Base-by-base conservation (phyloP, 2,888 invertebrate genomes). In the Chymomyza amoena region DNA sequence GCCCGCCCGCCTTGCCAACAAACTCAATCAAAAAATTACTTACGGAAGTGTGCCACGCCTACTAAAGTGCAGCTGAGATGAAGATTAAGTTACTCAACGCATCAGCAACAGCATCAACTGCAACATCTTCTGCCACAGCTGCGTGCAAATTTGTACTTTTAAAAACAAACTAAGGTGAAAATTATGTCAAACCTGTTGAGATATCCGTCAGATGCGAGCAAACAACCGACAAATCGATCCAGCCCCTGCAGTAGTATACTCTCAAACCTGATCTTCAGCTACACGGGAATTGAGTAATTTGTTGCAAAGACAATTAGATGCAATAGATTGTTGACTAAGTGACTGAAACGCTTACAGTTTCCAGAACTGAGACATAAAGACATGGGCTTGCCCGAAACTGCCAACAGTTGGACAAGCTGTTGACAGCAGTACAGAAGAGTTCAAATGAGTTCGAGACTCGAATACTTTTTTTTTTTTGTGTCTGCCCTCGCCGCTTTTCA, bases 311-410 rank as follows among this genome's bases (percentile, higher is more conserved):
- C 85, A 83, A 84, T 84, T 81, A 84, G 86, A 86, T 84, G 86
- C 86, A 81, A 80, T 86, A 84, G 87, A 84, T 86, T 84, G 84
- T 79, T 84, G 87, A 84, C 84, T 84, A 84, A 84, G 78, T 79
- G 84, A 82, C 87, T 28, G 57, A 9, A 57, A 25, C 57, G 80
- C 73, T 86, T 76, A 75, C 72, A 59, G 63, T 72, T 73, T 63
- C 25, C 39, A 61, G 68, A 52, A 32, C 52, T 61, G 60, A 64
- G 36, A 56, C 25, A 61, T 65, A 68, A 61, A 6, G 7, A 16
- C 15, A 28, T 15, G 18, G n/a, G 63, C 63, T 32, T 32, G 32
- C 32, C 32, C 32, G 7, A 64, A 76, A 66, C 50, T 60, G 78
- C 56, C 20, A 68, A 52, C 66, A 71, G 67, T 70, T 59, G 67